Evolutionary conservation across 1,140 invertebrate species (phyloP), one percentile per base, ranked within the genome.

Genomic region (Arctopsyche grandis): DNA sequence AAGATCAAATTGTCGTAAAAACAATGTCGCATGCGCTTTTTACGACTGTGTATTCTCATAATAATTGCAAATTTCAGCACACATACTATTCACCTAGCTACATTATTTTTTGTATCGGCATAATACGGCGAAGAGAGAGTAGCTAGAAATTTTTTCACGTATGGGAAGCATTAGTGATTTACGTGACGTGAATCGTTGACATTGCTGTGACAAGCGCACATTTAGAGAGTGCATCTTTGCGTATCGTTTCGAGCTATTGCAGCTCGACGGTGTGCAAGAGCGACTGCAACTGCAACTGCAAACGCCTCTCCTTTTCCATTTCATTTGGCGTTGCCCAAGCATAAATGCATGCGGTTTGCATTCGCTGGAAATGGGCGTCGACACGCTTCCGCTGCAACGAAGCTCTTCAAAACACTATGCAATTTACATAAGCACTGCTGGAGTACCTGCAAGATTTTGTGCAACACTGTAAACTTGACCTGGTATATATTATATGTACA

Each of bases 101-200:
- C 29, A 7, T 38, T 38, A 7, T 38, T 38, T 38, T 38, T 38
- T 38, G 7, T 38, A 38, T 38, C 29, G 29, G 29, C n/a, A n/a
- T n/a, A n/a, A n/a, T n/a, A n/a, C n/a, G n/a, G n/a, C n/a, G n/a
- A n/a, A 38, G 29, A 38, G 29, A 38, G 29, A 38, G 7, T 38
- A 38, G 7, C 1, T 52, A 12, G 48, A 12, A 52, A 52, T 52
- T 52, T 52, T 24, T 60, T 60, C 19, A 66, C 24, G 63, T 66
- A 24, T 26, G 5, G 63, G 63, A 66, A 66, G 9, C 63, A 24
- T 22, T 12, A 52, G 48, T 52, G 48, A 52, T 52, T 52, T 52
- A 52, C 48, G 48, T 52, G 48, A 52, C 48, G 48, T 52, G 48
- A 52, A 66, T 66, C 63, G 63, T 60, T 16, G n/a, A 60, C 56